Conservation (phyloP, 2,797 vertebrate species). For the Hyperoplus lanceolatus region DNA sequence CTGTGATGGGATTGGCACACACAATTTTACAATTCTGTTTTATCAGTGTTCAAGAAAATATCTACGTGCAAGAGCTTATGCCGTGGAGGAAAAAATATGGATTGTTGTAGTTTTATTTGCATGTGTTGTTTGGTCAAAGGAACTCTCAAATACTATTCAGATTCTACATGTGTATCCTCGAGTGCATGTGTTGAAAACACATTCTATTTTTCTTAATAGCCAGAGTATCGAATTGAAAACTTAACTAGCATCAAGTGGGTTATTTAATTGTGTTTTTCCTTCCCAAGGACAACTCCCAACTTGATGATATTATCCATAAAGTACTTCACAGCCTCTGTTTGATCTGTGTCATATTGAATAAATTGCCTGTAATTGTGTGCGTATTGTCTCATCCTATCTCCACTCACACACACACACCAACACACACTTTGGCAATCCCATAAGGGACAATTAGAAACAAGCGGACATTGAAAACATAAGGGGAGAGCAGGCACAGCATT, state of each 20-base stretch:
- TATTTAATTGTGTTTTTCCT: slow-evolving; percentile 37
- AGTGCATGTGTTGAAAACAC: slow-evolving; percentile 14
- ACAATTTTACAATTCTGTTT: slow-evolving; percentile 40
- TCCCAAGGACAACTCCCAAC: slow-evolving; percentile 54
- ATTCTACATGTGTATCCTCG: slow-evolving; percentile 4
- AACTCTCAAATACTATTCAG: background rate
- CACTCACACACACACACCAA: slow-evolving; percentile 14
- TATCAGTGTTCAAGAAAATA: slow-evolving; percentile 35
- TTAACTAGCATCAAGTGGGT: slow-evolving; percentile 49
- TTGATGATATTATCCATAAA: slow-evolving; percentile 44
- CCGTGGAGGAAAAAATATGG: background rate
- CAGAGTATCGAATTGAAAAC: slow-evolving; percentile 21
- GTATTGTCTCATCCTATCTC: slow-evolving; percentile 10
- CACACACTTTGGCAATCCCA: slow-evolving; percentile 40
- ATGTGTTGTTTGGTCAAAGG: background rate
- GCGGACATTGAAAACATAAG: slow-evolving; percentile 37
- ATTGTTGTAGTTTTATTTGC: background rate
- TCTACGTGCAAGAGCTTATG: background rate
- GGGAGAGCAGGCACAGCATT: slow-evolving; percentile 43
- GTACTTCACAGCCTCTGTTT: slow-evolving; percentile 29
- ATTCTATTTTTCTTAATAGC: background rate
- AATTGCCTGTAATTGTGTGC: slow-evolving; percentile 30
- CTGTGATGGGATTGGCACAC: slow-evolving; percentile 9
- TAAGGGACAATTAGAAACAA: slow-evolving; percentile 46
- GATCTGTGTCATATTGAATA: slow-evolving; percentile 44